Evolutionary conservation across 2,888 invertebrate species (phyloP), one percentile per base, ranked within the genome.

Genomic region (Pollenia labialis): DNA sequence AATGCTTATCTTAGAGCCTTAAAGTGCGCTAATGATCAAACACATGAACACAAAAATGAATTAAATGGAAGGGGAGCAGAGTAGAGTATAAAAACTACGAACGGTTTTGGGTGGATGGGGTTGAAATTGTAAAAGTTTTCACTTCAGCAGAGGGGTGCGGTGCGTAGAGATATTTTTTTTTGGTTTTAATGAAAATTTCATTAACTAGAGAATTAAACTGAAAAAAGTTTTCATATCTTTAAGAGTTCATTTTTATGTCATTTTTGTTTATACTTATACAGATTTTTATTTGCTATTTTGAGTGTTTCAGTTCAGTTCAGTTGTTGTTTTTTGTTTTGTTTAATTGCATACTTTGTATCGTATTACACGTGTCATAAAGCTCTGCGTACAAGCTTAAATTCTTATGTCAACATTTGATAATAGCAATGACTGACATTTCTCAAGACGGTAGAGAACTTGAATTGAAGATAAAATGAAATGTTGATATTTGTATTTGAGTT

Each of bases 281-380:
- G 40, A 54, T 54, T 56, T 60, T 52, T 50, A 60, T 75, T 83
- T 85, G 56, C 6, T 62, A 64, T 66, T 82, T n/a, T 23, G 58
- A 69, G 54, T 50, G 52, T 74, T 77, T 81, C 14, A 12, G 40
- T 77, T 81, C 11, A 12, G 40, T 54, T 60, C 40, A 32, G 32
- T 54, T 60, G 23, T 77, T 77, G 77, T 82, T 75, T 83, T 86
- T 69, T 81, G 32, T 85, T 87, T 85, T 87, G 85, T 88, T 89
- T 89, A 89, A 89, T 89, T 89, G 87, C 87, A 85, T 88, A 87
- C 87, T 89, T 88, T 89, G 88, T 84, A 87, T 88, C 87, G 89
- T 83, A 89, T 89, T 89, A 89, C 89, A 89, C 89, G 89, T 89
- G 89, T 88, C 88, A 88, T 89, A 89, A 88, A 89, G 87, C 87